Evolutionary conservation across 2,888 invertebrate species (phyloP), one percentile per base, ranked within the genome.

Genomic region (Troides aeacus): DNA sequence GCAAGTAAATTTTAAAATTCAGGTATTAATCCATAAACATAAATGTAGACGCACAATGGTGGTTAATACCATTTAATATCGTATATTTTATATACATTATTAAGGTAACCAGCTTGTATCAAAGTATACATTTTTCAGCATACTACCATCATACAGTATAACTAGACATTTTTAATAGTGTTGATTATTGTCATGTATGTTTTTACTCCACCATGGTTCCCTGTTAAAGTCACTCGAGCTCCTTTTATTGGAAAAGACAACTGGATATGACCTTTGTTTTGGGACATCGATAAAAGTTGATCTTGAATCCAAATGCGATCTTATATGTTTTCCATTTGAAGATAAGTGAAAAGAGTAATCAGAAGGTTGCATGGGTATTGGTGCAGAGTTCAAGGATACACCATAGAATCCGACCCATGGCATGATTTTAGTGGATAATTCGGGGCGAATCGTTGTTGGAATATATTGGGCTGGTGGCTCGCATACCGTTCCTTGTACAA

Each of bases 401-500:
- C 71, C 71, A 46, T 70, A 70, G 42, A 70, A 64, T 17, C 71
- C 72, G 53, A 69, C 67, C 58, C 70, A 71, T 50, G 72, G 59
- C 24, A 73, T 60, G 12, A 69, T 69, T 72, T 61, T 62, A 56
- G 24, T 17, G 17, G 36, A 23, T 15, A 60, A 4, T 42, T 53
- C 36, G 39, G 66, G 39, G 24, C 46, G 61, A 46, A 70, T 21
- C n/a, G 74, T 23, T 66, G 30, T 23, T 68, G 75, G 46, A 73
- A 75, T n/a, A 50, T 39, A 21, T 10, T n/a, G 59, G 66, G 68
- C 56, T 74, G 71, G 70, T 17, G 73, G 64, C 74, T 96, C 95
- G 79, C 97, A 97, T 0, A 96, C 94, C 0, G 96, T 97, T n/a
- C 94, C 95, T 71, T 94, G 91, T 4, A 96, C 86, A 10, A 96